Base-by-base conservation (phyloP, 92 coral and sea anemone genomes). In the Zoanthus gigantus region DNA sequence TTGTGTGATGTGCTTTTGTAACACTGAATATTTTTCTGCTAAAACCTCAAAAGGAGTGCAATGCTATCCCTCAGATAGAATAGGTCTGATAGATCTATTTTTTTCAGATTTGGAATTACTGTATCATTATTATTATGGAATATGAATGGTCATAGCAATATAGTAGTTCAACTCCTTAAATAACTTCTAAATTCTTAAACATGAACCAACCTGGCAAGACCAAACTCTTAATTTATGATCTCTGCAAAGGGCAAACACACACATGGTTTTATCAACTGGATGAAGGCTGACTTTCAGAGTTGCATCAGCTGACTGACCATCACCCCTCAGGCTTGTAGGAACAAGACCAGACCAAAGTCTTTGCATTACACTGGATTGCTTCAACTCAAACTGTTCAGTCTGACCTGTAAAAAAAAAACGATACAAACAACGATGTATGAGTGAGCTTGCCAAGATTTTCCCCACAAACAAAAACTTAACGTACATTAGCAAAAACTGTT, bases 291-390 rank as follows among this genome's bases (percentile, higher is more conserved):
- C 86, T 50, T 93, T 96, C 54, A 90, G 6, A 0, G 93, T 92
- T 66, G 97, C 96, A 83, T 97, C 98, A 60, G 96, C 87, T 5
- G 91, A 85, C 7, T 90, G 87, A 9, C 88, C 78, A 63, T 93
- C 99, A 60, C 97, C 94, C 84, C 97, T 92, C 9, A 91, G 82
- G 76, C 97, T 95, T 80, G 98, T 89, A 10, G 99, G 99, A 17
- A 97, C 98, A 67, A 97, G 95, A 28, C 99, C 99, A 84, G 97
- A 90, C 98, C 98, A 97, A 71, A 97, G 87, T 11, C 99, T 88
- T 83, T 97, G 99, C 95, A 97, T 97, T 60, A 97, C 85, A 28
- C 98, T 95, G 5, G 99, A 93, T 73, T 97, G 93, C 65, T 90
- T 89, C 28, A 97, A 89, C 86, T 97, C 99, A 97, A 89, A 95